Evolutionary conservation across 2,888 invertebrate genomes (phyloP), one percentile per base, ranked within the genome.

Genomic region (Ernsta delagoae): DNA sequence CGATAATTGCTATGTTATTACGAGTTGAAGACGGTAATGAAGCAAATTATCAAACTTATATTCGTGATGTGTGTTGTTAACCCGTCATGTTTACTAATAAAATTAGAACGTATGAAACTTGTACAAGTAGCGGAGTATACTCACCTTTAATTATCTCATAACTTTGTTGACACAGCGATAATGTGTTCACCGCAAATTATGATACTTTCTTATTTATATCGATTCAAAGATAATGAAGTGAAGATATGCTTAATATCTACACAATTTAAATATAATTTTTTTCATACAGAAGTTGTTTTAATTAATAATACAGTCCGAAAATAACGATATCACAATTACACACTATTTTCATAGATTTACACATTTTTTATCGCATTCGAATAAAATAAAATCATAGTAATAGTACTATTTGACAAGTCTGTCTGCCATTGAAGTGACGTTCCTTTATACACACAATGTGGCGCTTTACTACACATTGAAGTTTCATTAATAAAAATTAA

Each of bases 61-160:
- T 7, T 31, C 24, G 4, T 9, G 3, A 53, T 8, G 31, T 34
- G 50, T 43, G 39, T 45, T 45, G 45, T 45, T 56, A 36, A 36
- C 60, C n/a, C n/a, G n/a, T 61, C 31, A 61, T 54, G 61, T 67
- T 67, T 67, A 67, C 66, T 24, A 56, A 54, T 67, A 61, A 61
- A 54, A 24, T 36, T 9, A 36, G n/a, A 57, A 11, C 7, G 3
- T n/a, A 62, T 5, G 34, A 39, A 57, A 61, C 56, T 24, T 39
- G 0, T 7, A 36, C 24, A 41, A 48, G 9, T 5, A 41, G 1
- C 11, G 12, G 7, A 57, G 48, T 16, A 60, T 59, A 69, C 81
- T 83, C 77, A 92, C 90, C 87, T 89, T 77, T 78, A 76, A 83
- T 82, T 86, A 87, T 82, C 83, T 90, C 87, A 90, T 90, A 84